Evolutionary conservation across 2,113 vertebrate genomes (phyloP).

Genomic region (Entomyzon cyanotis): DNA sequence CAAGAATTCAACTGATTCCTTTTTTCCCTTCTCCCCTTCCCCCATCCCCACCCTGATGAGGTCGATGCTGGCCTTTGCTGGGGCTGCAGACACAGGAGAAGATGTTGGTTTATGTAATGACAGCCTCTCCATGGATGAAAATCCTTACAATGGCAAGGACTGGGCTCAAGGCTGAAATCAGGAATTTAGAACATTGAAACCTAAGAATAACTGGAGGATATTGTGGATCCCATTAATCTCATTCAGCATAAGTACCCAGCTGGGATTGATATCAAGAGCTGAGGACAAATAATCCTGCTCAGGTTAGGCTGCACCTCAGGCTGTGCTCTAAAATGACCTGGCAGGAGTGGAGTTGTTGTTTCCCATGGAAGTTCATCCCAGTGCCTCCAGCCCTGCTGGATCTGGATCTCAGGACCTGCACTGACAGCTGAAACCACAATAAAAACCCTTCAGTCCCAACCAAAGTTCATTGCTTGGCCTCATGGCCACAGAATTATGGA

Average conservation of each 20-base stretch:
- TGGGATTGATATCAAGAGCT: neutral
- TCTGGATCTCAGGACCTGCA: neutral
- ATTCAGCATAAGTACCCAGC: fast-evolving
- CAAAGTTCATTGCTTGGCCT: neutral
- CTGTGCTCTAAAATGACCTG: neutral
- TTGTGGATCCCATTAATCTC: fast-evolving
- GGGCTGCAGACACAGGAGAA: neutral
- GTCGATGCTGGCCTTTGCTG: neutral
- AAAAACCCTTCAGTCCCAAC: neutral
- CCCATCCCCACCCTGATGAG: constrained; percentile 2
- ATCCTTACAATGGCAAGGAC: neutral
- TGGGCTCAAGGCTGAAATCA: neutral
- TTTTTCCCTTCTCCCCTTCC: neutral
- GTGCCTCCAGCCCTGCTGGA: neutral
- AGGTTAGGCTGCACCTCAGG: neutral
- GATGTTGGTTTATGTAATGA: neutral
- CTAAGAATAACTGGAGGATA: neutral
- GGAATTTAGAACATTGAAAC: neutral
- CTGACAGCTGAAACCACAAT: neutral
- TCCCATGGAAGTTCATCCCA: neutral
- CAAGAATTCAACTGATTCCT: neutral
- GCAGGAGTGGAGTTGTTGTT: neutral
- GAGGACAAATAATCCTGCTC: neutral
- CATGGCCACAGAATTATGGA: fast-evolving
- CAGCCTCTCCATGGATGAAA: neutral